Evolutionary conservation across 2,797 vertebrate genomes (phyloP), one percentile per base, ranked within the genome.

Genomic region (Allenopithecus nigroviridis): DNA sequence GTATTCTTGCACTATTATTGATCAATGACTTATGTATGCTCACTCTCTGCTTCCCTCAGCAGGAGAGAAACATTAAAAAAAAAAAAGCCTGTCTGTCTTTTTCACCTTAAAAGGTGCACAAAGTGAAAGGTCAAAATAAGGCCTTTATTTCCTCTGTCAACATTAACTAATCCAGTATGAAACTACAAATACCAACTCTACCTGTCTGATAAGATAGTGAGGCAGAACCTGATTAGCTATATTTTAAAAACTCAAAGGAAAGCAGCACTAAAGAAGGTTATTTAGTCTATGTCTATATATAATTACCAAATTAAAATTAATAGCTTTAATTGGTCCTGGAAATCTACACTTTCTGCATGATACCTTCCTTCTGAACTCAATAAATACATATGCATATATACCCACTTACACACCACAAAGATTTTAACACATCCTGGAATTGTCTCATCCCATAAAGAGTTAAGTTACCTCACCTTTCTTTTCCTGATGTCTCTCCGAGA

Each of bases 201-300:
- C 43, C 8, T 87, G 43, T 68, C 30, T 48, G 79, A 61, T 94
- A 70, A 94, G 46, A 83, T n/a, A 22, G 50, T 96, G 46, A 91
- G 50, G 43, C 4, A 61, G 22, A 70, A 91, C 5, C 55, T 76
- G 80, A 91, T 79, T 86, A 80, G 19, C 3, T 80, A 3, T 74
- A 41, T 85, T 68, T 97, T 79, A 68, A 41, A 96, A 95, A 70
- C 39, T 24, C 46, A 57, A 28, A 78, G 28, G 30, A 93, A 55
- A n/a, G 2, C 8, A 74, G 21, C 55, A n/a, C 30, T 83, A 26
- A 84, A 68, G 50, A 48, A 89, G 43, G 0, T 19, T 72, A 76
- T 84, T 95, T 48, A 5, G 21, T 78, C 26, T 61, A 13, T 30
- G 13, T 53, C 22, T 88, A n/a, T 17, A 48, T 14, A 92, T n/a